Conservation (phyloP, 2,797 vertebrate genomes). For the Phataginus tricuspis region DNA sequence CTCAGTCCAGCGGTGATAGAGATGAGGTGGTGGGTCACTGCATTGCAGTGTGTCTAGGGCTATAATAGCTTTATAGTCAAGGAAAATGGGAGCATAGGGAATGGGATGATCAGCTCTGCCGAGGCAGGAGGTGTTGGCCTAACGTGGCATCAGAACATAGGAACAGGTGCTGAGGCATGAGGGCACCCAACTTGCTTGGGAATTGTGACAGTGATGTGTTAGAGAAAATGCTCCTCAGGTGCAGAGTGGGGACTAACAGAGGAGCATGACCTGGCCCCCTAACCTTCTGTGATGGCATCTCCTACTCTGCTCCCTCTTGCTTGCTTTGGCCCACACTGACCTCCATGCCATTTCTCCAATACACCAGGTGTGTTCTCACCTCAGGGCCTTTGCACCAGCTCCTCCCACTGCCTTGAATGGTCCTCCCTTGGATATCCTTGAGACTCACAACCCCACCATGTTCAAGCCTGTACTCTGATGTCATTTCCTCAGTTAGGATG, state of each 20-base stretch:
- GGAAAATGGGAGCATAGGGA: neutral
- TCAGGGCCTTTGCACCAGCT: neutral
- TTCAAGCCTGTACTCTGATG: neutral
- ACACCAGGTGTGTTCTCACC: neutral
- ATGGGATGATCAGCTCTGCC: neutral
- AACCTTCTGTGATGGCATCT: neutral
- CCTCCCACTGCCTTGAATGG: neutral
- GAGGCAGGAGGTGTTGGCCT: neutral
- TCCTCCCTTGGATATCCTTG: neutral
- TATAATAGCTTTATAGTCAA: neutral
- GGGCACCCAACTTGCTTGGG: too few relatives aligned
- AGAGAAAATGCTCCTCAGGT: neutral
- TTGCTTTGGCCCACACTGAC: neutral
- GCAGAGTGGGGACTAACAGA: neutral
- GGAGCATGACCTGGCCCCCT: neutral
- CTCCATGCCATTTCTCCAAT: neutral
- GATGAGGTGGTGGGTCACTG: neutral
- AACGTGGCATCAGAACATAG: neutral
- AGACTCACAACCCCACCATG: neutral
- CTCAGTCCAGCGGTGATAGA: neutral
- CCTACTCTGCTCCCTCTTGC: neutral
- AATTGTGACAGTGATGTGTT: neutral
- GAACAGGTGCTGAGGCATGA: neutral
- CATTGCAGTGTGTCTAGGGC: neutral
- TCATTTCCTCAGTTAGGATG: neutral